These are phyloP conservation scores for Coregonus ussuriensis DNA, from an alignment of 2,797 vertebrate species.

Conservation along the genomic window DNA sequence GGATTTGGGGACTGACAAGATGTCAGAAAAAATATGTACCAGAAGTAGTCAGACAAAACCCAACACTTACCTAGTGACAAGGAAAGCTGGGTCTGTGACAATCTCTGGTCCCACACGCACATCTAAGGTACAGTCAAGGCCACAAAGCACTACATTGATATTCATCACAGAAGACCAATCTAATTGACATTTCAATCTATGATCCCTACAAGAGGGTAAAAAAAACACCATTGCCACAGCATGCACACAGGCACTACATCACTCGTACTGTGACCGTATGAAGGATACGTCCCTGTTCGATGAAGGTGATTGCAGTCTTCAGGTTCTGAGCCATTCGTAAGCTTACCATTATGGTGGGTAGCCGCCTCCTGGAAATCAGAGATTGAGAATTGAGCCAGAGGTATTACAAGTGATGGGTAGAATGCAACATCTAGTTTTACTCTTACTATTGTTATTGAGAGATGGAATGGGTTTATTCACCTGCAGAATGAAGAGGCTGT, in stretches of 20 bases:
- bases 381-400: neutral
- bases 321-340: slow-evolving; percentile 93
- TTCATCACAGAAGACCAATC: neutral
- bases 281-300: slow-evolving; percentile 93
- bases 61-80: slow-evolving; percentile 81
- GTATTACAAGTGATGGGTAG: neutral
- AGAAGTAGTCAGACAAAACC: neutral
- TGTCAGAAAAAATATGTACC: neutral
- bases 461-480: slow-evolving; percentile 48
- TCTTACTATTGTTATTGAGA: neutral
- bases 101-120: slow-evolving; percentile 91
- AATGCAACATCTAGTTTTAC: too few species aligned
- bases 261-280: neutral
- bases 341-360: slow-evolving; percentile 87
- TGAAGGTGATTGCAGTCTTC: slow-evolving; percentile 88
- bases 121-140: slow-evolving; percentile 76
- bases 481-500: slow-evolving; percentile 90
- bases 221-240: too few species aligned
- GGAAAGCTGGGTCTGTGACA: slow-evolving; percentile 90
- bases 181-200: neutral
- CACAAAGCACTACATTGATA: slow-evolving; percentile 5
- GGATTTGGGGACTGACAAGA: neutral
- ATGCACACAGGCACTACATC: too few species aligned
- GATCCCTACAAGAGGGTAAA: too few species aligned
- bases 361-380: slow-evolving; percentile 81